Evolutionary conservation across 2,797 vertebrate species (phyloP), one percentile per base, ranked within the genome.

Genomic region (Melopsittacus undulatus): DNA sequence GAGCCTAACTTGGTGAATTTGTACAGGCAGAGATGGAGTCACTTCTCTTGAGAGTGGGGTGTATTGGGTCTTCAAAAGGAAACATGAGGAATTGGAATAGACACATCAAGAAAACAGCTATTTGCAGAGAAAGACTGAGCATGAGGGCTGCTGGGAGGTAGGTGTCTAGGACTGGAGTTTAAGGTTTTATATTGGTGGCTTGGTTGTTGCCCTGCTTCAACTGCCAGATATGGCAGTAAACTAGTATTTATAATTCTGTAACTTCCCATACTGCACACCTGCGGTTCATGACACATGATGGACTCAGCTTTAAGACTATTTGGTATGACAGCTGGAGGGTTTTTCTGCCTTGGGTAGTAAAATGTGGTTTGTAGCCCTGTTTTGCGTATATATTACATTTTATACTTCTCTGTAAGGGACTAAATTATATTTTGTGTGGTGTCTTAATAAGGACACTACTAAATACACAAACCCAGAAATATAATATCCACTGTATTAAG

Each of bases 341-440:
- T 87, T 83, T 9, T 70, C 52, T 92, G 48, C n/a, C 57, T 61
- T 89, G 45, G 32, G n/a, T 56, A 67, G 34, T n/a, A 87, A 93
- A 85, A 77, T 1, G 0, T 66, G 45, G 77, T 83, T 75, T 68
- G 23, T 66, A 84, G 17, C 20, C 18, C 22, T 59, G 6, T 32
- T 89, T 87, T 54, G 24, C 87, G 8, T 56, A n/a, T 74, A 13
- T 54, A 29, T 73, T 87, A 36, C 6, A 69, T 46, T 66, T 84
- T 54, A 26, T 54, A 54, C 14, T 73, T 78, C 51, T 68, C 13
- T 67, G 22, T 49, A 49, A 83, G 40, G 8, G 36, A 79, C 24
- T 76, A 12, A 84, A 51, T 4, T 76, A 3, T 63, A 34, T 74
- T 72, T 87, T 43, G 8, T 73, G 18, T 63, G 49, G 6, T 79